Evolutionary conservation across 2,113 vertebrate species (phyloP).

Genomic region (Aspiorhynchus laticeps): DNA sequence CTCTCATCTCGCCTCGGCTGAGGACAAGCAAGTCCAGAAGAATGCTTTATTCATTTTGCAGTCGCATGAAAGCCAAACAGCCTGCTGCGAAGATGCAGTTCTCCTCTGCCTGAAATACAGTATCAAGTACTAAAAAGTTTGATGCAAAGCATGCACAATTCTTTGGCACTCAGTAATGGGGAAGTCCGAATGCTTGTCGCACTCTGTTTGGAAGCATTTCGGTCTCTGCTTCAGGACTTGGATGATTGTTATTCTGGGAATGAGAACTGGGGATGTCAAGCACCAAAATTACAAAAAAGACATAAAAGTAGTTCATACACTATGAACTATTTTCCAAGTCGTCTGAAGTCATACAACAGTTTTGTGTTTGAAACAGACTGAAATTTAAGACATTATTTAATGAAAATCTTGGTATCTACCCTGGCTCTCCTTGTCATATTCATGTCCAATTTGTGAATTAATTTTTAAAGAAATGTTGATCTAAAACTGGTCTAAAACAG

Average conservation of each 20-base stretch:
- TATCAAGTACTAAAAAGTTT: not conserved
- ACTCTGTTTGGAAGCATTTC: not conserved
- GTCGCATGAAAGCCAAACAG: slow-evolving; percentile 31
- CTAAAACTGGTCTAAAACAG: no score
- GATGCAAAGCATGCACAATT: not conserved
- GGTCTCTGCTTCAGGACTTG: not conserved
- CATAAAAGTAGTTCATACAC: not conserved
- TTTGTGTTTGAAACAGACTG: not conserved
- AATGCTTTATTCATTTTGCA: slow-evolving; percentile 36
- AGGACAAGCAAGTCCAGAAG: slow-evolving; percentile 3
- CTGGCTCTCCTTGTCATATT: not conserved
- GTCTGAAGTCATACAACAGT: not conserved
- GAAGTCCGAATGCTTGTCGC: not conserved
- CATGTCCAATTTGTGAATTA: not conserved
- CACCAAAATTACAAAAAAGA: not conserved
- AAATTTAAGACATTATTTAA: not conserved
- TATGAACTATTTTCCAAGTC: not conserved
- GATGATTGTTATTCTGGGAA: not conserved
- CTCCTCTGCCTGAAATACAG: slow-evolving; percentile 20
- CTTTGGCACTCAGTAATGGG: not conserved
- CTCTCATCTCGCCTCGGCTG: not conserved
- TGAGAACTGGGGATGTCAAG: not conserved
- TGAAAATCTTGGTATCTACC: not conserved
- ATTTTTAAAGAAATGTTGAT: not conserved
- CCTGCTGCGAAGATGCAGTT: not conserved